Evolutionary conservation across 2,888 invertebrate genomes (phyloP), one percentile per base, ranked within the genome.

Genomic region (Dolichopus griseipennis): DNA sequence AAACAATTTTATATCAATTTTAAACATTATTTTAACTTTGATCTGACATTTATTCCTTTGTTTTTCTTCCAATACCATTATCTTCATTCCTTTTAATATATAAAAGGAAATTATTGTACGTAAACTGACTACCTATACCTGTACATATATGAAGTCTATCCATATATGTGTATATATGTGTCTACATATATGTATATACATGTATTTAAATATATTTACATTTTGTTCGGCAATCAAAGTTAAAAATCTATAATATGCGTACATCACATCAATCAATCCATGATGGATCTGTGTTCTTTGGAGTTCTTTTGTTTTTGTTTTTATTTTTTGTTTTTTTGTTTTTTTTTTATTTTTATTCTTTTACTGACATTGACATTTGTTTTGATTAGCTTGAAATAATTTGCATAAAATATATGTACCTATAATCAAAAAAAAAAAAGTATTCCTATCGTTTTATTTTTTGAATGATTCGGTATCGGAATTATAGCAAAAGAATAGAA

Each of bases 211-310:
- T 34, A 34, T 34, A 34, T 34, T 12, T 37, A 12, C 5, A 34
- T 15, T 52, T 52, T 15, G n/a, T 52, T 52, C 18, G 52, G 52
- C 9, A 52, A 52, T 52, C 52, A 52, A 52, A 52, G 52, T n/a
- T 52, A 52, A 52, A 52, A 27, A 41, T 18, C 12, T 52, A 18
- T 52, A 18, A 52, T 52, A 52, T 52, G 52, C 52, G 52, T 52
- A n/a, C 52, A 52, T 52, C 52, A 52, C n/a, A 52, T 52, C 52
- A 52, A 52, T 52, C 52, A 52, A 52, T 52, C 52, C 52, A 52
- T 52, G 52, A 52, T 52, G 52, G 52, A 52, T 52, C 52, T 52
- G 52, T 52, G n/a, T 52, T 18, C 52, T 52, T 52, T 52, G 52
- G 52, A 52, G 52, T 52, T 52, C 52, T 52, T 2, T 27, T 27